These are phyloP conservation scores for Poecile montanus DNA, from an alignment of 2,797 vertebrate species.

Conservation along the genomic window DNA sequence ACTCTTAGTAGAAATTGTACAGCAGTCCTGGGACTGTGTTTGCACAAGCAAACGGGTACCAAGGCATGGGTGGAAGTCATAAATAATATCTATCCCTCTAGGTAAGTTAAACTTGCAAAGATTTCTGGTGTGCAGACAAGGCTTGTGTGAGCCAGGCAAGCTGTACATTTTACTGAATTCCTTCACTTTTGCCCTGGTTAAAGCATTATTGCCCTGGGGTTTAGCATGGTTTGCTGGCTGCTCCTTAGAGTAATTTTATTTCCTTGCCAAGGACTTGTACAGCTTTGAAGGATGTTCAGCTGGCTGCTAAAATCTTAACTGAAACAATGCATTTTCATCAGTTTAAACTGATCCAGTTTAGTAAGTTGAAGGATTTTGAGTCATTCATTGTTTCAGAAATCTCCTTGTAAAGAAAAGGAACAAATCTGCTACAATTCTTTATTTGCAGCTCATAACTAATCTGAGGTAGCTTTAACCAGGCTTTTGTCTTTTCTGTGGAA, in stretches of 20 bases:
- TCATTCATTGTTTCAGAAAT: neutral
- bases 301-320: neutral
- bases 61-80: neutral
- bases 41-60: neutral
- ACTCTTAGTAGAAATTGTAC: neutral
- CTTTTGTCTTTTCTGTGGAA: neutral
- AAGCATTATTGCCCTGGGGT: neutral
- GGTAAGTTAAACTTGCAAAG: neutral
- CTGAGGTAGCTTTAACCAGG: neutral
- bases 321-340: neutral
- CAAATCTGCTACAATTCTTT: neutral
- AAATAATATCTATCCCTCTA: neutral
- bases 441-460: neutral
- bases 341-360: neutral
- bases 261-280: neutral
- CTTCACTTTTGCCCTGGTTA: neutral
- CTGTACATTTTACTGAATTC: neutral
- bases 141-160: neutral
- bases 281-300: neutral
- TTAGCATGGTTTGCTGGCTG: neutral
- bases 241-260: neutral
- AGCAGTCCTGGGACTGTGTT: neutral
- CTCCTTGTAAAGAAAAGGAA: neutral
- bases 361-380: neutral
- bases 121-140: neutral